phyloP scores from a whole-genome alignment of 2,113 vertebrate species.

The Dunckerocampus dactyliophorus region DNA sequence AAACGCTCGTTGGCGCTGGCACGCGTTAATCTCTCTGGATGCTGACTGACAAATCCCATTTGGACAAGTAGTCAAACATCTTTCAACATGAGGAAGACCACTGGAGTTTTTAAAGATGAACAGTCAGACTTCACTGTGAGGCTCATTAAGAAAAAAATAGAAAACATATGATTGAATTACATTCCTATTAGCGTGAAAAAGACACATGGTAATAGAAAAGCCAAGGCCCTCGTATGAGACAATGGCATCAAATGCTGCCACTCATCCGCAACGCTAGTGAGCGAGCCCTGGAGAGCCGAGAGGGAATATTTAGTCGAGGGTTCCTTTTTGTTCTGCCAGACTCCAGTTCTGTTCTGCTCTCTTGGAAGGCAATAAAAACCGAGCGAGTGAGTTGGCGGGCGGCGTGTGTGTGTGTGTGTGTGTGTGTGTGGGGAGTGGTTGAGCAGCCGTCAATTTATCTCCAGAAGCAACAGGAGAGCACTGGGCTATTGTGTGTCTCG shows the following conservation, averaged over 20 bases:
- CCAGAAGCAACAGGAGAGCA: conserved; percentile 58
- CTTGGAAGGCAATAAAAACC: conserved; percentile 60
- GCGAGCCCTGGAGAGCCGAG: conserved; percentile 38
- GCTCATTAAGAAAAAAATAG: too few relatives aligned
- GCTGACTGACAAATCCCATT: conserved; percentile 32
- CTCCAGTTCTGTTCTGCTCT: conserved; percentile 50
- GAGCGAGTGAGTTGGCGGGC: conserved; percentile 58
- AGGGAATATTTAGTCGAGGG: conserved; percentile 51
- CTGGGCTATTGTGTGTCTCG: conserved; percentile 59
- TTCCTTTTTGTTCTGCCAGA: conserved; percentile 53
- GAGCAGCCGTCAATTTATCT: conserved; percentile 55
- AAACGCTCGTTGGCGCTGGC: conserved; percentile 2
- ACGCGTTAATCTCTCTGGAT: conserved; percentile 26
- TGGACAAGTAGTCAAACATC: conserved; percentile 26
- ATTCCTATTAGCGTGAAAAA: conserved; percentile 38
- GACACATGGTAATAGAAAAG: conserved; percentile 34
- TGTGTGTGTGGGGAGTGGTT: too few relatives aligned
- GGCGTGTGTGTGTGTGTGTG: conserved; percentile 14
- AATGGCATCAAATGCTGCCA: conserved; percentile 57
- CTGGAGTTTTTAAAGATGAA: conserved; percentile 30
- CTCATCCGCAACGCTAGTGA: conserved; percentile 48
- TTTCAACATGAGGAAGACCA: conserved; percentile 22
- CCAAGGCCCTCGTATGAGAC: conserved; percentile 56
- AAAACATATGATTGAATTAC: conserved; percentile 43
- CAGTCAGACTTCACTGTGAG: conserved; percentile 20